These are phyloP conservation scores for Drosophila teissieri DNA, from an alignment of 1,140 invertebrate species.

Conservation along the genomic window DNA sequence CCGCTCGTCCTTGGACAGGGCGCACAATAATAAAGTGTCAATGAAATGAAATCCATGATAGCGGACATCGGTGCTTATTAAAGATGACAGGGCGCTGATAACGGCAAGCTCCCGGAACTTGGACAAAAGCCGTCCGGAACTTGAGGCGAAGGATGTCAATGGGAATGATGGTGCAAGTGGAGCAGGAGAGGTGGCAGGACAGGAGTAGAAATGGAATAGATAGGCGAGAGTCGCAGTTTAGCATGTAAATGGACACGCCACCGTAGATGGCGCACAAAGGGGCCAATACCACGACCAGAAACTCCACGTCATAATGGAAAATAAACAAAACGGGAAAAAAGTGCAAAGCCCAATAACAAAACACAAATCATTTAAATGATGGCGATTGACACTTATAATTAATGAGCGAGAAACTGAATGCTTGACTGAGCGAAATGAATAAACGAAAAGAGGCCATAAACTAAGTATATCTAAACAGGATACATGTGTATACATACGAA, in stretches of 20 bases:
- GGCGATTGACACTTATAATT: slow-evolving; percentile 80
- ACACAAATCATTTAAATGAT: slow-evolving; percentile 80
- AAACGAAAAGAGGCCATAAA: slow-evolving; percentile 57
- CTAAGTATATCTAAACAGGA: slow-evolving; percentile 28
- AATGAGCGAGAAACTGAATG: slow-evolving; percentile 66
- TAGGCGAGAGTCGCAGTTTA: slow-evolving; percentile 58
- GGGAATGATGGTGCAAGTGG: slow-evolving; percentile 9
- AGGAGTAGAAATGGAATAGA: slow-evolving; percentile 35
- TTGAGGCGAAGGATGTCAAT: slow-evolving; percentile 37
- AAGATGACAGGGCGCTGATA: slow-evolving; percentile 76
- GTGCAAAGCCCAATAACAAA: slow-evolving; percentile 55
- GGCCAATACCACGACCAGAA: slow-evolving; percentile 45
- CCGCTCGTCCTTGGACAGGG: slow-evolving; percentile 40
- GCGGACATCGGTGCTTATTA: slow-evolving; percentile 78
- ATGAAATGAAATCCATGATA: slow-evolving; percentile 78
- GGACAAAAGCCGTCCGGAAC: slow-evolving; percentile 44
- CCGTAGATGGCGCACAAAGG: slow-evolving; percentile 60
- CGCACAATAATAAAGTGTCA: slow-evolving; percentile 74
- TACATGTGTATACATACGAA: slow-evolving; percentile 1
- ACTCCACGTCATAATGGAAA: slow-evolving; percentile 21
- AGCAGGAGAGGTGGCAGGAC: background rate
- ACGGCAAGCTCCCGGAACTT: slow-evolving; percentile 25
- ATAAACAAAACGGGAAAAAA: slow-evolving; percentile 28
- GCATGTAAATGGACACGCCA: slow-evolving; percentile 72
- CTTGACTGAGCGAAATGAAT: slow-evolving; percentile 60